Evolutionary conservation across 2,888 invertebrate species (phyloP), one percentile per base, ranked within the genome.

Genomic region (Rhagophthalmus giganteus): DNA sequence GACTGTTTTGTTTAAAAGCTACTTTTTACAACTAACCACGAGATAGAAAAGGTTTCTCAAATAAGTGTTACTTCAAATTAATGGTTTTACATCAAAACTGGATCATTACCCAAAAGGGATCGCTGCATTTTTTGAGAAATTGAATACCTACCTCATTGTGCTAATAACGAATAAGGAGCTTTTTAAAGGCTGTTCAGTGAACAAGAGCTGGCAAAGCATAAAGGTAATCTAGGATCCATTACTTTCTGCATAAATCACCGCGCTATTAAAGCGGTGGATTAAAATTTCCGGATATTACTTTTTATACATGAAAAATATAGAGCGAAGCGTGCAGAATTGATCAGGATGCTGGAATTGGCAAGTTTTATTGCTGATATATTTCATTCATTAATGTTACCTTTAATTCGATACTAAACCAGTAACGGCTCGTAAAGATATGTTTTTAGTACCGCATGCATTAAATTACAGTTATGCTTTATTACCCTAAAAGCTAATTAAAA

Each of bases 361-460:
- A 25, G 14, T 12, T 53, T 53, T 53, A 53, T 53, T 53, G 20
- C 53, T 30, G 47, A 46, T 53, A 53, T 48, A 53, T 47, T 53
- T 53, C 53, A 53, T 53, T 53, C 47, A 47, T 47, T 53, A 42
- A 52, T 52, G 52, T 52, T 46, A 52, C 52, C 52, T 52, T 46
- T 46, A 52, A 52, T 46, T 52, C 52, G 40, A 35, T 46, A 52
- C 46, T 46, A 52, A 52, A 45, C 46, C 33, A 40, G 46, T 40
- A 52, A 40, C 46, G 46, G 45, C 32, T 46, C 45, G 31, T 52
- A 52, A 52, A 52, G 52, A 52, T 52, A 52, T 52, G 46, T 39
- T 52, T 52, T 52, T 51, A 51, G 39, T 45, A 34, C 26, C 27
- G 31, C 37, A 33, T 33, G 39, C 44, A 51, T 51, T 44, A 51